Percentiles rank a stretch among this genome's conserved stretches.
Evolutionary conservation across 2,888 invertebrate species (phyloP).

Genomic region (Oscheius myriophilus): DNA sequence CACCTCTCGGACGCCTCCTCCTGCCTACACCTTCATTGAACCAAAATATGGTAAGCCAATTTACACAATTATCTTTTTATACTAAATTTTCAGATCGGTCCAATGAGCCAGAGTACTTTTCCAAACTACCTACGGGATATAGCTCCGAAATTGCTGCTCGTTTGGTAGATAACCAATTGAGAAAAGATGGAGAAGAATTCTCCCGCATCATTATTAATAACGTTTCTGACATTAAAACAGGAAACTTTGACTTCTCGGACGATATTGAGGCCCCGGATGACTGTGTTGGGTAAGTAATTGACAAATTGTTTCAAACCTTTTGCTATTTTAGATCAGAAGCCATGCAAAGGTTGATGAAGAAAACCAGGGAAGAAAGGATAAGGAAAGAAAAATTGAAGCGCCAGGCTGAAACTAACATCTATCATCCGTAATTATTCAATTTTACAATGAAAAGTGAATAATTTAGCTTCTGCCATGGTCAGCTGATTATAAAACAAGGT

Average conservation of each 20-base stretch:
- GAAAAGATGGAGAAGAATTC: not conserved
- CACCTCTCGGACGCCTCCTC: conserved; percentile 42
- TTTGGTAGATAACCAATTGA: conserved; percentile 77
- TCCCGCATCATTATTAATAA: too few relatives aligned
- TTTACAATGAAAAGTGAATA: not conserved
- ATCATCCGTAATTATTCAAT: conserved; percentile 26
- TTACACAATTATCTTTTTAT: too few relatives aligned
- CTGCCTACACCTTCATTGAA: conserved; percentile 80
- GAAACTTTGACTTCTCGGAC: conserved; percentile 20
- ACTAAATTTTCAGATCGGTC: not conserved
- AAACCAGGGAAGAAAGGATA: conserved; percentile 3
- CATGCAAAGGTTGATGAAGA: conserved; percentile 21
- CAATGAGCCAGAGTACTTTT: conserved; percentile 79
- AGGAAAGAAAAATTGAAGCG: conserved; percentile 43
- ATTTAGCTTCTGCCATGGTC: conserved; percentile 73
- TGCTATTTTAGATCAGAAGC: not conserved
- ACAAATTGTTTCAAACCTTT: too few relatives aligned
- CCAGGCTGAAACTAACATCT: conserved; percentile 55
- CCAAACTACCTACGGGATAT: conserved; percentile 53
- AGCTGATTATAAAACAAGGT: conserved; percentile 92
- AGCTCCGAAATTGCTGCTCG: conserved; percentile 81
- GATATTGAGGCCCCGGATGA: conserved; percentile 22
- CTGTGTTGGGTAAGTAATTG: not conserved
- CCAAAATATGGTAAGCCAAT: conserved; percentile 72
- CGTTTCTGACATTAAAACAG: too few relatives aligned